Conservation (phyloP, 2,113 vertebrate species). For the Penelope pileata region DNA sequence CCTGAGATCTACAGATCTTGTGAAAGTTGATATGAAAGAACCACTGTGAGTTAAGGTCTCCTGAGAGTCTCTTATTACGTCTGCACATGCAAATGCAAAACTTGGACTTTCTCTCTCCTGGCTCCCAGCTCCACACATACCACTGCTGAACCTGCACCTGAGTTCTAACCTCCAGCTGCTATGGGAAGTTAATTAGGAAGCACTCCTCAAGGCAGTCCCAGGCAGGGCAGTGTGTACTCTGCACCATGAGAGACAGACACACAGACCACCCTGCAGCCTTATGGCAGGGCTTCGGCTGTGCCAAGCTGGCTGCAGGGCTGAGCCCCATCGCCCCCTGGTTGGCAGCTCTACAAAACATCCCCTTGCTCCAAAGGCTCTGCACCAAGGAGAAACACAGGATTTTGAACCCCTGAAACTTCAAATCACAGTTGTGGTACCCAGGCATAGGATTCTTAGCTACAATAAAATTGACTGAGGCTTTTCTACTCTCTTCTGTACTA, state of each 20-base stretch:
- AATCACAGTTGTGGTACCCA: background rate
- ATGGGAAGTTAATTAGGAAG: background rate
- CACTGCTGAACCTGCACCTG: background rate
- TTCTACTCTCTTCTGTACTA: background rate
- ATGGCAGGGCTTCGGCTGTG: background rate
- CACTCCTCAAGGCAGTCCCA: background rate
- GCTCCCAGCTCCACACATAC: fast-evolving
- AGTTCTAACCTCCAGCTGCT: background rate
- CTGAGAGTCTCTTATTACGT: background rate
- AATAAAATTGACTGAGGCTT: background rate
- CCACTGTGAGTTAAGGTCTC: background rate
- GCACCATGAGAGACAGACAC: background rate
- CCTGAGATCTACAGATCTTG: background rate
- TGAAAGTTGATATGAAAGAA: background rate
- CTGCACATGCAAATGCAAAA: background rate
- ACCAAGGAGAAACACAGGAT: background rate
- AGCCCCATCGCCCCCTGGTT: background rate
- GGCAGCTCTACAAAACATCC: background rate
- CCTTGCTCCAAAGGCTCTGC: background rate
- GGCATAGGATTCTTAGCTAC: background rate
- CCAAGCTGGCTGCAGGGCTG: background rate
- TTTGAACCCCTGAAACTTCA: slow-evolving; percentile 13
- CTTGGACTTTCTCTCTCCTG: fast-evolving
- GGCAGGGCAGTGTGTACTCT: background rate
- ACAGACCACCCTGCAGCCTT: background rate